phyloP scores from a whole-genome alignment of 2,888 invertebrate genomes.

The Drosophila meridionalis region DNA sequence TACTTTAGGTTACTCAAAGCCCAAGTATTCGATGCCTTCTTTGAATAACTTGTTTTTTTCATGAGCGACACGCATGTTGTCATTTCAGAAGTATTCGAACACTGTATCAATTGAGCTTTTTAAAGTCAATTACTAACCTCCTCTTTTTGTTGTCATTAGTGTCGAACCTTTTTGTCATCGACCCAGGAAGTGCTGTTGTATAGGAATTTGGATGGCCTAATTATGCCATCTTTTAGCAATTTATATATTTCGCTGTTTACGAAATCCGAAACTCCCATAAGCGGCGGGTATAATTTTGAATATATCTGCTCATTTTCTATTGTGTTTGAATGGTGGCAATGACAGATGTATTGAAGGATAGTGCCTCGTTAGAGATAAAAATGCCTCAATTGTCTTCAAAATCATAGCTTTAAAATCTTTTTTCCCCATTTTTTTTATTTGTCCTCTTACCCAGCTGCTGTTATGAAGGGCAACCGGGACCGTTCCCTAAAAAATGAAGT shows the following conservation, averaged over 20 bases:
- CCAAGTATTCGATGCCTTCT: neutral
- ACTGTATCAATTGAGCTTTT: neutral
- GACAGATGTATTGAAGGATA: no score
- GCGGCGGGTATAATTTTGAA: no score
- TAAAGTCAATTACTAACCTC: no score
- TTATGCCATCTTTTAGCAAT: neutral
- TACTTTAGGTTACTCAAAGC: no score
- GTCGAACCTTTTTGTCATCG: neutral
- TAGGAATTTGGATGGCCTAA: neutral
- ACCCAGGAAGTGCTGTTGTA: neutral
- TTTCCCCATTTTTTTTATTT: neutral
- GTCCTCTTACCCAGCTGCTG: neutral
- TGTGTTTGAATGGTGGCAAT: no score
- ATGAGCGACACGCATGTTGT: neutral
- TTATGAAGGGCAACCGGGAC: neutral
- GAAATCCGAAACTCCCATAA: no score
- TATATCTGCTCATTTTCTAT: no score
- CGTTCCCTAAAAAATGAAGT: neutral
- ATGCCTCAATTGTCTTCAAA: no score
- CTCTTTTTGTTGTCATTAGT: no score
- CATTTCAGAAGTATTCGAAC: neutral
- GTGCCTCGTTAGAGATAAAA: no score
- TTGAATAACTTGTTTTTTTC: neutral
- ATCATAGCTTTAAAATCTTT: no score
- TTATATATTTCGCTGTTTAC: neutral